phyloP scores from a whole-genome alignment of 2,113 vertebrate species.

The Pimephales promelas region DNA sequence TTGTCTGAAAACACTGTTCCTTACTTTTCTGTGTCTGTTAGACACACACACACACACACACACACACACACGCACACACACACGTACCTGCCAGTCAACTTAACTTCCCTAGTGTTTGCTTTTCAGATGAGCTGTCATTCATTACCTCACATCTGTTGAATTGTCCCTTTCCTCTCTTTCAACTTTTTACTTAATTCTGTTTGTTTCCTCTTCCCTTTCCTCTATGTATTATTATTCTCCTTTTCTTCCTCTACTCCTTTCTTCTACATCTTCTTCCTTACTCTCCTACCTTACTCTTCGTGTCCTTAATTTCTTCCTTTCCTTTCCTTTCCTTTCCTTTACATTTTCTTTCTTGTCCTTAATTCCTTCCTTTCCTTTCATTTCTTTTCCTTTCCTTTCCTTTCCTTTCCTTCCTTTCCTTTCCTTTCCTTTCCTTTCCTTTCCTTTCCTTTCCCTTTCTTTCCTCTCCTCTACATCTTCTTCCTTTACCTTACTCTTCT shows the following conservation, averaged over 20 bases:
- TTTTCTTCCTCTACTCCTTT: not conserved
- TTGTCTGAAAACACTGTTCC: slow-evolving; percentile 21
- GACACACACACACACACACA: not conserved
- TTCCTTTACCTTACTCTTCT: slow-evolving; percentile 5
- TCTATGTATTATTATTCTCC: not conserved
- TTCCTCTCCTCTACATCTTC: not conserved
- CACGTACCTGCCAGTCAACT: slow-evolving; percentile 37
- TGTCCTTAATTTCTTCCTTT: not conserved
- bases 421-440: too few species aligned
- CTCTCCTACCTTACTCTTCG: not conserved
- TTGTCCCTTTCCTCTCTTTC: slow-evolving; percentile 44
- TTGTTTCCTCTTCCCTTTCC: slow-evolving; percentile 18
- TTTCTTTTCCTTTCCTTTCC: not conserved
- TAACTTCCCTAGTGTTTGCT: slow-evolving; percentile 57
- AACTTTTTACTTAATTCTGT: not conserved
- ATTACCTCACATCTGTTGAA: slow-evolving; percentile 59
- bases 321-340: slow-evolving; percentile 39
- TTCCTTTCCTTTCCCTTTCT: too few species aligned
- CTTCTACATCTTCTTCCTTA: not conserved
- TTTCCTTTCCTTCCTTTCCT: not conserved
- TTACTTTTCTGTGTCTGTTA: not conserved
- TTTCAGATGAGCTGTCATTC: slow-evolving; percentile 62
- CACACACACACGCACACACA: not conserved
- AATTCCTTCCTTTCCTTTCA: slow-evolving; percentile 23
- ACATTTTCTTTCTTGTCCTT: not conserved